A percentile compares a stretch with the other conserved stretches of the same genome.
These are phyloP conservation scores for Paramuricea clavata DNA, from an alignment of 92 coral and sea anemone genomes.

Conservation along the genomic window DNA sequence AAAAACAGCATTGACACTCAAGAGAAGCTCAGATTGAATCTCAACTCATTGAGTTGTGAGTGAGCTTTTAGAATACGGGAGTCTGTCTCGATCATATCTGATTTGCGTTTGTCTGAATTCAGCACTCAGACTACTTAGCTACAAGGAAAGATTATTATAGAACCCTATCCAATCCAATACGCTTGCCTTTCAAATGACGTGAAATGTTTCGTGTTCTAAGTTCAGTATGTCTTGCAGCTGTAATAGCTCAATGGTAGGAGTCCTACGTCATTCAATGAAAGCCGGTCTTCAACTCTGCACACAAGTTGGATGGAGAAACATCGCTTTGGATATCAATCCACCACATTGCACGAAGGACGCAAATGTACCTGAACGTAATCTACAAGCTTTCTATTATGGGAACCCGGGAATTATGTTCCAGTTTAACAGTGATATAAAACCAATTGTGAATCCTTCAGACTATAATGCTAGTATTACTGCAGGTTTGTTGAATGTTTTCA, in stretches of 20 bases:
- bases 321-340: conserved; percentile 56
- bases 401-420: conserved; percentile 79
- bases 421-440: conserved; percentile 71
- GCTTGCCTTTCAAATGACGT: neutral
- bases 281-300: conserved; percentile 74
- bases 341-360: conserved; percentile 48
- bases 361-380: conserved; percentile 70
- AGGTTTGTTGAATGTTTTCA: conserved; percentile 64
- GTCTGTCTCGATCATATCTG: too few relatives aligned
- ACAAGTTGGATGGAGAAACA: conserved; percentile 74
- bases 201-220: neutral
- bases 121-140: neutral
- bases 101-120: too few relatives aligned
- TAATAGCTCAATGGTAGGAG: conserved; percentile 27
- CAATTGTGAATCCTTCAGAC: conserved; percentile 29
- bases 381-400: conserved; percentile 67
- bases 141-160: neutral
- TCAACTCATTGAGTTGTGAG: too few relatives aligned
- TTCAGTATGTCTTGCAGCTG: conserved; percentile 2
- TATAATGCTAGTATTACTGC: conserved; percentile 59
- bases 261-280: conserved; percentile 17
- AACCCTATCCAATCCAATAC: too few relatives aligned
- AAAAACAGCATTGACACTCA: too few relatives aligned
- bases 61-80: too few relatives aligned
- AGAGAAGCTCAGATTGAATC: too few relatives aligned